phyloP scores from a whole-genome alignment of 1,140 invertebrate species.

The Cataglyphis hispanica region DNA sequence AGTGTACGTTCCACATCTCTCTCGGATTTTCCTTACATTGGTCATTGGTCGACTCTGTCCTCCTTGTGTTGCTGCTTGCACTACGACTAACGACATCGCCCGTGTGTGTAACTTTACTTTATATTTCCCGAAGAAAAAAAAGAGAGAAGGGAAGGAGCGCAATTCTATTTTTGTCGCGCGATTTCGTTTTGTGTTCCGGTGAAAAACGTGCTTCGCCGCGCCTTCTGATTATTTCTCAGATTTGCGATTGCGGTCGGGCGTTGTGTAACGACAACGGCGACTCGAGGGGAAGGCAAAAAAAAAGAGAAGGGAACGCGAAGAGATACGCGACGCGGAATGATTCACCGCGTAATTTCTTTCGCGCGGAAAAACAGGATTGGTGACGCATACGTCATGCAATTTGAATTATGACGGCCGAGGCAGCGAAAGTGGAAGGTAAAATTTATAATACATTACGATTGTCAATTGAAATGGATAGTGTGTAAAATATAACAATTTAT shows the following conservation, averaged over 20 bases:
- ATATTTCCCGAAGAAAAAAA: neutral
- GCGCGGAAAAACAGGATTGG: constrained; percentile 64
- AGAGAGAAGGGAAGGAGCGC: no score
- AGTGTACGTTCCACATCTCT: constrained; percentile 1
- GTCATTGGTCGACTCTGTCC: neutral
- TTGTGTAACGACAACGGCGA: constrained; percentile 61
- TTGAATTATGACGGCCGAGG: constrained; percentile 10
- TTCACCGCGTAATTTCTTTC: constrained; percentile 68
- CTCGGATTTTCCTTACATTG: constrained; percentile 31
- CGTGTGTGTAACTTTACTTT: neutral
- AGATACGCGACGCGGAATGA: constrained; percentile 67
- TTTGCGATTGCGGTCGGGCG: constrained; percentile 36
- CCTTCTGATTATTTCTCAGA: constrained; percentile 58
- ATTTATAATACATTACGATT: no score
- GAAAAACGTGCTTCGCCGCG: constrained; percentile 41
- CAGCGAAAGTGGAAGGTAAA: constrained; percentile 4
- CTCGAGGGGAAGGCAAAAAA: constrained; percentile 31
- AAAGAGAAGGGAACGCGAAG: constrained; percentile 9
- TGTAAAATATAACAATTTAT: neutral
- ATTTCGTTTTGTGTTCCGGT: neutral
- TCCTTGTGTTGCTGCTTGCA: neutral
- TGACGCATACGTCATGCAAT: constrained; percentile 12
- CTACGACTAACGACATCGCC: neutral
- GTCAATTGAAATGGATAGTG: no score
- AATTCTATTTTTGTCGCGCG: constrained; percentile 22